Conservation (phyloP, 2,888 invertebrate species). For the Thecophora atra region DNA sequence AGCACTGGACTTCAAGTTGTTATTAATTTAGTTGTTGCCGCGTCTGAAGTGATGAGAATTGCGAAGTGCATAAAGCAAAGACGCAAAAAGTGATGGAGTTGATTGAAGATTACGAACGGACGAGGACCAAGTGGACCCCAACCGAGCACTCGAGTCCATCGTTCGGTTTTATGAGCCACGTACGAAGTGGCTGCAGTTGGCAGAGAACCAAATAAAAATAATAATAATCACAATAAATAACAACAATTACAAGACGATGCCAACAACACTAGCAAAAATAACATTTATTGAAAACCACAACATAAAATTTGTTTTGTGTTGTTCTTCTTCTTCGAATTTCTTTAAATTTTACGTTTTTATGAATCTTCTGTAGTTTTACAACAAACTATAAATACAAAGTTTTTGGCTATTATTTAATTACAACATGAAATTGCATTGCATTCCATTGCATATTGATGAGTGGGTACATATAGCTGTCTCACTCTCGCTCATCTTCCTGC, state of each 20-base stretch:
- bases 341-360: too few relatives aligned
- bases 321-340: too few relatives aligned
- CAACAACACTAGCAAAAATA: not conserved
- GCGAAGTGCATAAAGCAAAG: not conserved
- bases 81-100: not conserved
- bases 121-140: not conserved
- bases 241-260: not conserved
- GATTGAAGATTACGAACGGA: slow-evolving; percentile 5
- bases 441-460: too few relatives aligned
- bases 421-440: too few relatives aligned
- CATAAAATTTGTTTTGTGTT: too few relatives aligned
- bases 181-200: not conserved
- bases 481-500: too few relatives aligned
- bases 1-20: slow-evolving; percentile 5
- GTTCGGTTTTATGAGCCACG: not conserved
- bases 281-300: too few relatives aligned
- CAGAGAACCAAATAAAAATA: not conserved
- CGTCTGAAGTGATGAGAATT: not conserved
- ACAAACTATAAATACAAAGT: not conserved
- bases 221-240: not conserved
- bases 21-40: not conserved
- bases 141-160: too few relatives aligned
- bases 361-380: too few relatives aligned
- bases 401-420: not conserved
- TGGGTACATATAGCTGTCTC: too few relatives aligned